Evolutionary conservation across 1,140 invertebrate species (phyloP).

Genomic region (Drosophila pseudoobscura): DNA sequence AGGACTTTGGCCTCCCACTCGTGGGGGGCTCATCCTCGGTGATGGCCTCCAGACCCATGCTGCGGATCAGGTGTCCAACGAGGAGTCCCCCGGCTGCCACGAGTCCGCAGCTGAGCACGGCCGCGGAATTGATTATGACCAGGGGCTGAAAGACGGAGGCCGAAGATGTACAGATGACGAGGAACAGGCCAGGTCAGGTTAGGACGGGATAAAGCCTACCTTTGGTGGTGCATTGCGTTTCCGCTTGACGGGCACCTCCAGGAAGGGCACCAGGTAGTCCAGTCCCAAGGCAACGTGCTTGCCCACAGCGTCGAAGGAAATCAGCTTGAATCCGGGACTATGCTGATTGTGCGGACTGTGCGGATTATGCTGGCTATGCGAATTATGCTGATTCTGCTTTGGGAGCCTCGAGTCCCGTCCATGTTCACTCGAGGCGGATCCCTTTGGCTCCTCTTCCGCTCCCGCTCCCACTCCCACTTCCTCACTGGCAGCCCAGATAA

Average conservation of each 20-base stretch:
- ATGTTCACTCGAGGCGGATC: not conserved
- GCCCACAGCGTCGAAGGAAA: slow-evolving; percentile 67
- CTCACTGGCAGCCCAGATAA: slow-evolving; percentile 35
- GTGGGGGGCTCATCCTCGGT: slow-evolving; percentile 13
- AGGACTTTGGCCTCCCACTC: slow-evolving; percentile 5
- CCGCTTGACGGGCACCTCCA: slow-evolving; percentile 67
- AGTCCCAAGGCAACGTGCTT: slow-evolving; percentile 64
- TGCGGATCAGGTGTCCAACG: slow-evolving; percentile 63
- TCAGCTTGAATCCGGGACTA: slow-evolving; percentile 44
- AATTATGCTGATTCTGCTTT: slow-evolving; percentile 18
- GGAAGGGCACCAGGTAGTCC: slow-evolving; percentile 71
- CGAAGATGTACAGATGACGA: no score
- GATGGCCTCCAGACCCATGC: slow-evolving; percentile 53
- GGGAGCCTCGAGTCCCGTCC: slow-evolving; percentile 1
- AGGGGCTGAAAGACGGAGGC: slow-evolving; percentile 35
- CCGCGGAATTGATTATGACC: slow-evolving; percentile 65
- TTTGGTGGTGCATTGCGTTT: slow-evolving; percentile 54
- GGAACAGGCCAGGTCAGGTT: no score
- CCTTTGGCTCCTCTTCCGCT: slow-evolving; percentile 3
- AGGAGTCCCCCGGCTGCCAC: slow-evolving; percentile 51
- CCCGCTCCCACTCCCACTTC: slow-evolving; percentile 5
- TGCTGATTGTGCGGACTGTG: not conserved
- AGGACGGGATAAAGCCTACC: slow-evolving; percentile 15
- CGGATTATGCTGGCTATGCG: slow-evolving; percentile 1
- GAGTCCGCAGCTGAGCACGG: slow-evolving; percentile 60